These are phyloP conservation scores for Synanceia verrucosa DNA, from an alignment of 2,797 vertebrate genomes.

Conservation along the genomic window DNA sequence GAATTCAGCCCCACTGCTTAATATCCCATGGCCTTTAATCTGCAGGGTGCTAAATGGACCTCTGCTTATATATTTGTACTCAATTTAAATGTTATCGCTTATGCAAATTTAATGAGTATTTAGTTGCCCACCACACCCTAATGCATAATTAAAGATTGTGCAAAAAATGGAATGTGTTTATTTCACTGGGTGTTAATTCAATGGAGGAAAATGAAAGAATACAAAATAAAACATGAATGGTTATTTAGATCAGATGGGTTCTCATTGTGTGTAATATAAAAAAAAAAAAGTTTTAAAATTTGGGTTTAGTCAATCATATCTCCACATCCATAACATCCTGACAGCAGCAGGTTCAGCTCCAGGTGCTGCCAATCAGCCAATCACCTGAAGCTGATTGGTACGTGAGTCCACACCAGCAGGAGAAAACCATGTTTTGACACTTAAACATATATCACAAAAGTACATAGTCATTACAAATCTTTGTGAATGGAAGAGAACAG, in stretches of 20 bases:
- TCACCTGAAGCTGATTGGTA: no score
- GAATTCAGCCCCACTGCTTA: constrained; percentile 62
- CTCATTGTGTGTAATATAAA: not conserved
- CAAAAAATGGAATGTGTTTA: constrained; percentile 76
- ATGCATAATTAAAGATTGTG: constrained; percentile 84
- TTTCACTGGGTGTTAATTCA: constrained; percentile 58
- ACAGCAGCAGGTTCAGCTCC: no score
- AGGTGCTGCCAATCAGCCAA: no score
- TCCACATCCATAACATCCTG: no score
- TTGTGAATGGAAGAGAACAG: no score
- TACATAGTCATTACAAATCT: no score
- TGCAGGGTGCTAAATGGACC: constrained; percentile 72
- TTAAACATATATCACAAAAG: no score
- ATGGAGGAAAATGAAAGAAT: constrained; percentile 13
- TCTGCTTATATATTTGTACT: constrained; percentile 59
- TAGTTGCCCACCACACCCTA: constrained; percentile 78
- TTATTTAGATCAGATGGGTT: not conserved
- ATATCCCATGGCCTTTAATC: constrained; percentile 76
- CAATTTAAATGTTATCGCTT: constrained; percentile 79
- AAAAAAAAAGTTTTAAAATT: no score
- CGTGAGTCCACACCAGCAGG: no score
- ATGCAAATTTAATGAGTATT: constrained; percentile 86
- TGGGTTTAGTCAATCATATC: no score
- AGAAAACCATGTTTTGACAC: no score
- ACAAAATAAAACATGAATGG: constrained; percentile 2